Conservation (phyloP, 2,113 vertebrate genomes). For the Pelobates fuscus region DNA sequence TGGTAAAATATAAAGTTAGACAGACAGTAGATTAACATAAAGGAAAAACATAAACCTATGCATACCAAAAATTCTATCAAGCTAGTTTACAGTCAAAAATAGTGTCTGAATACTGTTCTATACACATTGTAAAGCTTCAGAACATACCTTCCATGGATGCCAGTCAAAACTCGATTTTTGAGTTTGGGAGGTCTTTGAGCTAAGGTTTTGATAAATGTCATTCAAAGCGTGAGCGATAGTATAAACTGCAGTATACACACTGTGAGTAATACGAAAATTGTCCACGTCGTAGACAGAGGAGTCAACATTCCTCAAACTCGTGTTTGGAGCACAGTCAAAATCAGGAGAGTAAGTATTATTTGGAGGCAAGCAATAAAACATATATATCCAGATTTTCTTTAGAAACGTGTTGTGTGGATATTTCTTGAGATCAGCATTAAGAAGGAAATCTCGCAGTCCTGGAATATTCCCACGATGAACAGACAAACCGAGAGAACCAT, state of each 20-base stretch:
- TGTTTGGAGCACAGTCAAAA: too few species aligned
- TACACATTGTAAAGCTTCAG: neutral
- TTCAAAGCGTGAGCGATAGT: conserved; percentile 30
- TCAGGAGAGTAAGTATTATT: neutral
- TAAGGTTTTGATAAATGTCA: neutral
- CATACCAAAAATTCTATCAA: neutral
- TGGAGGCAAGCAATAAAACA: neutral
- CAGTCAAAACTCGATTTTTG: neutral
- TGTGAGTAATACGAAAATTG: conserved; percentile 2
- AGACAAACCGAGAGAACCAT: neutral
- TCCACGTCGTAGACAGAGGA: neutral
- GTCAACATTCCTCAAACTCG: neutral
- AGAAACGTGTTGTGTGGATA: neutral
- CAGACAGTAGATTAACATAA: neutral
- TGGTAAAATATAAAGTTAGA: too few species aligned
- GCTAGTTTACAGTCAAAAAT: too few species aligned
- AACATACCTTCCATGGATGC: too few species aligned
- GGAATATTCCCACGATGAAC: neutral
- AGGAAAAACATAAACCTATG: neutral
- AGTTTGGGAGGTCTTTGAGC: neutral
- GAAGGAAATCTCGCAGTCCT: conserved; percentile 3
- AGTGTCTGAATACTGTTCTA: neutral
- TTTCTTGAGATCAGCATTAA: neutral
- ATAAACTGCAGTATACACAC: conserved; percentile 28
- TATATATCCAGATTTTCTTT: neutral